Evolutionary conservation across 2,113 vertebrate species (phyloP).

Genomic region (Rhinopomastus cyanomelas): DNA sequence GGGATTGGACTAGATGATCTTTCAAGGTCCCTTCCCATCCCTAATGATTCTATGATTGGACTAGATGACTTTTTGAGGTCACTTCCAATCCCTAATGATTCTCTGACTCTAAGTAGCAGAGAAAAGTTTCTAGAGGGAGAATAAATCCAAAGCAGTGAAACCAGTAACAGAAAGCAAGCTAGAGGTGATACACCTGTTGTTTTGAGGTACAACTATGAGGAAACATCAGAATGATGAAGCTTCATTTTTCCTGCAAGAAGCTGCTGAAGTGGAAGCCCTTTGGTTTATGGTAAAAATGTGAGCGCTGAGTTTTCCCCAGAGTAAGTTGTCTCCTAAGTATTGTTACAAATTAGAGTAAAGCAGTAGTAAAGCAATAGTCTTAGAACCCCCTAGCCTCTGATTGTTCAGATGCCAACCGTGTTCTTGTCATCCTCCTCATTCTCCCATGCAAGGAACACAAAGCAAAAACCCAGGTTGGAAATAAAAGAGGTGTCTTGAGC

Average conservation of each 20-base stretch:
- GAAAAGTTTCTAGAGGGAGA: not conserved
- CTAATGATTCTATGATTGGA: no score
- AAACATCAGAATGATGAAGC: not conserved
- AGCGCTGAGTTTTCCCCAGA: not conserved
- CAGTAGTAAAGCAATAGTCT: not conserved
- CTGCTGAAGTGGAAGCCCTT: not conserved
- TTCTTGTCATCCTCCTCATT: not conserved
- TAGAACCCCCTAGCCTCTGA: not conserved
- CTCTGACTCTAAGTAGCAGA: not conserved
- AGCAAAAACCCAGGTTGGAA: not conserved
- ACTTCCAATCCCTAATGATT: no score
- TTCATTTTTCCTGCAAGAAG: not conserved
- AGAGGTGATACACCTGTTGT: not conserved
- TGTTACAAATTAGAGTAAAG: not conserved
- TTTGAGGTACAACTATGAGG: conserved; percentile 4
- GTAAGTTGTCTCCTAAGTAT: not conserved
- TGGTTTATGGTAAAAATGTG: not conserved
- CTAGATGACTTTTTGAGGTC: no score
- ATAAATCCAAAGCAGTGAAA: not conserved
- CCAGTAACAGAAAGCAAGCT: not conserved
- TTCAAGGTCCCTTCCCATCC: no score
- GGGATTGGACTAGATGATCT: no score
- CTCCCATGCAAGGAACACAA: not conserved
- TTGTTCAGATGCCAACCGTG: not conserved
- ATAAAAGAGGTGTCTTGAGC: not conserved